Percentiles rank a stretch among this genome's conserved stretches.
phyloP scores from a whole-genome alignment of 2,113 vertebrate genomes.

The Corythornis vintsioides region DNA sequence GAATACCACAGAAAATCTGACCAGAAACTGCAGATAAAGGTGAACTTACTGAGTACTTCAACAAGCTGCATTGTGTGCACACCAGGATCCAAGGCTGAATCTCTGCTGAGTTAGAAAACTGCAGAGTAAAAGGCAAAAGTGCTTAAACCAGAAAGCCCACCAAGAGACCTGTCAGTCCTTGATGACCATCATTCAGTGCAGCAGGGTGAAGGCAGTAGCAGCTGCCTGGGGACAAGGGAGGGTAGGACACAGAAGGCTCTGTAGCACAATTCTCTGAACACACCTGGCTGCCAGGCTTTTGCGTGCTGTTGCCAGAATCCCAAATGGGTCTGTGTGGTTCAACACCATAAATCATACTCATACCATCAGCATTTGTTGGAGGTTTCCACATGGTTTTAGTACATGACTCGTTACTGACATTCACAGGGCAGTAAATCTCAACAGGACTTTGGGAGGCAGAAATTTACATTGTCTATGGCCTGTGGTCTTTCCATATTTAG shows the following conservation, averaged over 20 bases:
- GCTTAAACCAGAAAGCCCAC: neutral
- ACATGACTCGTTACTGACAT: neutral
- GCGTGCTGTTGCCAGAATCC: neutral
- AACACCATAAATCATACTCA: neutral
- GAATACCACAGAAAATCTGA: neutral
- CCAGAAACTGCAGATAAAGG: neutral
- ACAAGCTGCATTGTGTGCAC: neutral
- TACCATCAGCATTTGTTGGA: neutral
- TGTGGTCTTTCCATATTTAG: neutral
- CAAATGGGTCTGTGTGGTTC: neutral
- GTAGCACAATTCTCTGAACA: neutral
- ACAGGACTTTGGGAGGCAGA: neutral
- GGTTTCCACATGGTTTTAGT: neutral
- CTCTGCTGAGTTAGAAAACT: neutral
- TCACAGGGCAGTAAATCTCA: neutral
- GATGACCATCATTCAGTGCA: neutral
- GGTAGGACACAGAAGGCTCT: neutral
- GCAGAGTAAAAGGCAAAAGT: neutral
- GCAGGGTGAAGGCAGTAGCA: neutral
- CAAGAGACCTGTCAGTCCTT: neutral
- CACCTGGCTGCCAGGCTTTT: neutral
- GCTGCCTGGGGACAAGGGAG: neutral
- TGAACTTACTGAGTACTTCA: neutral
- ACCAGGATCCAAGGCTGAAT: neutral
- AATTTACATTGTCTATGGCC: rapidly evolving